These are phyloP conservation scores for Gadus chalcogrammus DNA, from an alignment of 2,113 vertebrate species.

Conservation along the genomic window DNA sequence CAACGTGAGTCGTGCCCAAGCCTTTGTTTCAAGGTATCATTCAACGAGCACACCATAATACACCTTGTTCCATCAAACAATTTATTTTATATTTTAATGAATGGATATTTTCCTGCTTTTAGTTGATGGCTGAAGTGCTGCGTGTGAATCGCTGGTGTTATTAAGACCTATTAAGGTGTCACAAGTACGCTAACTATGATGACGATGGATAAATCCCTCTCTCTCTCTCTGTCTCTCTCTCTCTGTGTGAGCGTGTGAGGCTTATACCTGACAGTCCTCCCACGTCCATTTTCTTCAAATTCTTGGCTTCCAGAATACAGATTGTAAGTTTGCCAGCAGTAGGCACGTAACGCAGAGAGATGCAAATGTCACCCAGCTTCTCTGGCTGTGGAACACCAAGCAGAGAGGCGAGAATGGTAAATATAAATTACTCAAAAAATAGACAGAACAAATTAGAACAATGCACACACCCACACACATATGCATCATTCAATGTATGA, in stretches of 20 bases:
- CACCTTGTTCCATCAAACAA: neutral
- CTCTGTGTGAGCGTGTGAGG: too few relatives aligned
- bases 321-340: constrained; percentile 96
- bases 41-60: too few relatives aligned
- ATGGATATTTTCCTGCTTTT: neutral
- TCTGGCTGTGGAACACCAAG: constrained; percentile 78
- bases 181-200: too few relatives aligned
- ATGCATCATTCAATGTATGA: too few relatives aligned
- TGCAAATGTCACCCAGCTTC: constrained; percentile 97
- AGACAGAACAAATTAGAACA: too few relatives aligned
- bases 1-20: too few relatives aligned
- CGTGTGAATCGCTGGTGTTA: too few relatives aligned
- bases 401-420: constrained; percentile 23
- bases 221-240: too few relatives aligned
- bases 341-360: constrained; percentile 94
- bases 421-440: neutral
- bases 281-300: constrained; percentile 99
- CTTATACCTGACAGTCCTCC: constrained; percentile 89
- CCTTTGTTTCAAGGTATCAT: too few relatives aligned
- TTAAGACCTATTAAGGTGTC: too few relatives aligned
- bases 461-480: too few relatives aligned
- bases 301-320: constrained; percentile 97
- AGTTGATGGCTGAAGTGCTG: neutral
- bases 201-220: too few relatives aligned
- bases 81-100: neutral